Base-by-base conservation (phyloP, 2,797 vertebrate genomes). In the Cyprinodon diabolis region DNA sequence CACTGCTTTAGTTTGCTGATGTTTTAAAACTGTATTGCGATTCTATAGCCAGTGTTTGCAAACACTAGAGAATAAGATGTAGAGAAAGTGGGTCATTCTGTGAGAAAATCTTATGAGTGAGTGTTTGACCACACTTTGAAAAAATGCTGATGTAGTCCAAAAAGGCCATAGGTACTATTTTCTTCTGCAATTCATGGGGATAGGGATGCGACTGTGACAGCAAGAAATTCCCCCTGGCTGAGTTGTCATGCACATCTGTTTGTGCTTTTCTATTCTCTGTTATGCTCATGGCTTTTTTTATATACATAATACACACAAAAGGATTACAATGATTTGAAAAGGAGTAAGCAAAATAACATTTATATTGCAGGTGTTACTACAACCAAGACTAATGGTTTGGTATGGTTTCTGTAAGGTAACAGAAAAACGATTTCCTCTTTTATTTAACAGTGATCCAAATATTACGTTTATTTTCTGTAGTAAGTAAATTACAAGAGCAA, bases 81-180 rank as follows among this genome's bases (percentile, higher is more conserved):
- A 52, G 23, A 66, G 23, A 55, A 80, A 85, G 60, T 85, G 71
- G 81, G 86, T 86, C 82, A 76, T 77, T 80, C 75, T 90, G 87
- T 81, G 90, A 89, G 90, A 84, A 78, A 82, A 89, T 74, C 88
- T 80, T 77, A 85, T 68, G 87, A 89, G 90, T 76, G 82, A 84
- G 75, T 86, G 76, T 91, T 90, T 92, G 88, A 91, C 77, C 87
- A 85, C 84, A 85, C 79, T 87, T 90, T 84, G 72, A 74, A 84
- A 91, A 94, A 94, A 86, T 93, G 94, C 92, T 95, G 94, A 95
- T 91, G 93, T 93, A 75, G 90, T 91, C 30, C 85, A 83, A 91
- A 94, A 92, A 92, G 84, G 87, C 92, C 93, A 93, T 94, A 91
- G 94, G 93, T 90, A 86, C 89, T 72, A 77, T 88, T 89, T 85